Percentiles rank a stretch among this genome's conserved stretches.
Evolutionary conservation across 2,113 vertebrate species (phyloP).

Genomic region (Callaeas wilsoni): DNA sequence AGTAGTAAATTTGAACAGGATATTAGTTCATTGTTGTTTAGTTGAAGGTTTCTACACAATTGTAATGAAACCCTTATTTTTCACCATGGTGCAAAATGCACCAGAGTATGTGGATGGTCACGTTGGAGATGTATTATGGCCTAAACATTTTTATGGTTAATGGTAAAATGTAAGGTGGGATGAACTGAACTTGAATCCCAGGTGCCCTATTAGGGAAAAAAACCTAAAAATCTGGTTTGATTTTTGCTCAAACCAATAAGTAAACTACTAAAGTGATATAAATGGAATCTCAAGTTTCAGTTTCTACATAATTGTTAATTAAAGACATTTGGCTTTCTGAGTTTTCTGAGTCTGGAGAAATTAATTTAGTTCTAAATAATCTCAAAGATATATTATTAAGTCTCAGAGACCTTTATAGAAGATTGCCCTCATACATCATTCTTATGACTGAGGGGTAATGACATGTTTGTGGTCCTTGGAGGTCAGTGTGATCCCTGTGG

Average conservation of each 20-base stretch:
- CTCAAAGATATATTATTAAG: background rate
- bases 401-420: background rate
- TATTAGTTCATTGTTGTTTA: background rate
- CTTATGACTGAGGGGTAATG: background rate
- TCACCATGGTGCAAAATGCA: background rate
- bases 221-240: background rate
- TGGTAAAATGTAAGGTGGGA: background rate
- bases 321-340: background rate
- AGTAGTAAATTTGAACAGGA: background rate
- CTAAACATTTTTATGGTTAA: background rate
- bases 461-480: fast-evolving
- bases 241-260: background rate
- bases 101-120: background rate
- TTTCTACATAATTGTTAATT: background rate
- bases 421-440: background rate
- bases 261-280: background rate
- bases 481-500: background rate
- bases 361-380: background rate
- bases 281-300: background rate
- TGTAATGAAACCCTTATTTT: background rate
- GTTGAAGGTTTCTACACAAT: background rate
- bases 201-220: background rate
- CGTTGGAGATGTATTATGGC: background rate
- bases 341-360: background rate
- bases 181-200: background rate